Evolutionary conservation across 2,888 invertebrate species (phyloP), one percentile per base, ranked within the genome.

Genomic region (Pyrrhosoma nymphula): DNA sequence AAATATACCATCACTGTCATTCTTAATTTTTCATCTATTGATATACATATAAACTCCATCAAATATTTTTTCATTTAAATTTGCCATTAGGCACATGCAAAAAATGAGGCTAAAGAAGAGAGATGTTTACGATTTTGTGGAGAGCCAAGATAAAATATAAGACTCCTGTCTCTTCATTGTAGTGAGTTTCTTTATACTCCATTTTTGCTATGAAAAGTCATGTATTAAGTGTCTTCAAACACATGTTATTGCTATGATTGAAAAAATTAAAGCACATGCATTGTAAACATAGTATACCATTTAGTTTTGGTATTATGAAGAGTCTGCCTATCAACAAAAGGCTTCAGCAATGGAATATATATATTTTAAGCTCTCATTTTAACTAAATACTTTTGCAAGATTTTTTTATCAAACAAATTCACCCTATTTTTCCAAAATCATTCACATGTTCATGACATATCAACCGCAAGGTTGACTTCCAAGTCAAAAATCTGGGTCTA

Each of bases 1-100:
- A 93, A 93, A 93, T 93, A 93, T 93, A 93, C 93, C 93, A 93
- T 93, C 93, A 93, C 69, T 93, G 93, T 55, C 93, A 69, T 93
- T 93, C 93, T 93, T 69, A 39, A 69, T 93, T 93, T 93, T 93
- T 93, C 60, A 91, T 63, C 47, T 47, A 93, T 91, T 75, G 69
- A 60, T 93, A 75, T 69, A 93, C 69, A 93, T 93, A 93, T 93
- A 93, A 93, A 93, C 69, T 69, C 93, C 69, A 93, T 93, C 93
- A 55, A 93, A 93, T 93, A 93, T 93, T 69, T 47, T 90, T 82
- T 93, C 93, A 39, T 69, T 93, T 39, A 75, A 63, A 47, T 63
- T 12, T 75, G 63, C 93, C 69, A 47, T 69, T 35, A 93, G 82
- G 82, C 69, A 69, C 47, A 69, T 93, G 69, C 93, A 93, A 93